Base-by-base conservation (phyloP, 2,888 invertebrate species). In the Melanostoma scalare region DNA sequence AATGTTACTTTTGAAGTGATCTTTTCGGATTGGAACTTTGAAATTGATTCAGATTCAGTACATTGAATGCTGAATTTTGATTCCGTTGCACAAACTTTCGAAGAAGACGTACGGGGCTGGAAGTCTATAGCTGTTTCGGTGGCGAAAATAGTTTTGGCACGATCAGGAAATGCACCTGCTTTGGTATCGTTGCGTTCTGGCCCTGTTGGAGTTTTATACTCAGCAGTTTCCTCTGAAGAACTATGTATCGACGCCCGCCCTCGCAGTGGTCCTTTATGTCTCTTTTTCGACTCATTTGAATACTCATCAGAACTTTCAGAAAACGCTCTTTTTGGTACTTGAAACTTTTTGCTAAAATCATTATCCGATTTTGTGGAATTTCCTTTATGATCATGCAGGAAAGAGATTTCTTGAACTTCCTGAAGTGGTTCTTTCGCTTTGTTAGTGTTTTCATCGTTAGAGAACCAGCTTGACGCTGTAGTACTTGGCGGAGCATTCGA, bases 81-180 rank as follows among this genome's bases (percentile, higher is more conserved):
- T 46, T 86, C 87, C 0, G 86, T 81, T 9, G 87, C 87, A 33
- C 85, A 85, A 75, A 90, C 88, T 67, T 88, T 90, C 0, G 90
- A 90, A 0, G 90, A 90, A 38, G 89, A 89, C 0, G 87, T 74
- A 6, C 86, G 86, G 0, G 90, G 90, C 55, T 86, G 68, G 63
- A 90, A 90, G 5, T 87, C 87, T n/a, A 74, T 85, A 3, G 81
- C 75, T 60, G 85, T 87, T 10, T 74, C 78, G 10, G 58, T 58
- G 42, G 35, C 52, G 4, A 31, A 42, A 36, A 75, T 6, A 42
- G 53, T 36, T 53, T 44, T 65, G 9, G 31, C 8, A 6, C 3
- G 20, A 30, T 65, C 9, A 10, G 3, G 35, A 5, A 69, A 5
- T 4, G 50, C 30, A 2, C 9, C 63, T 46, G 58, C 35, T 55